A percentile compares a stretch with the other conserved stretches of the same genome.
phyloP scores from a whole-genome alignment of 92 coral and sea anemone genomes.

The Scolanthus callimorphus region DNA sequence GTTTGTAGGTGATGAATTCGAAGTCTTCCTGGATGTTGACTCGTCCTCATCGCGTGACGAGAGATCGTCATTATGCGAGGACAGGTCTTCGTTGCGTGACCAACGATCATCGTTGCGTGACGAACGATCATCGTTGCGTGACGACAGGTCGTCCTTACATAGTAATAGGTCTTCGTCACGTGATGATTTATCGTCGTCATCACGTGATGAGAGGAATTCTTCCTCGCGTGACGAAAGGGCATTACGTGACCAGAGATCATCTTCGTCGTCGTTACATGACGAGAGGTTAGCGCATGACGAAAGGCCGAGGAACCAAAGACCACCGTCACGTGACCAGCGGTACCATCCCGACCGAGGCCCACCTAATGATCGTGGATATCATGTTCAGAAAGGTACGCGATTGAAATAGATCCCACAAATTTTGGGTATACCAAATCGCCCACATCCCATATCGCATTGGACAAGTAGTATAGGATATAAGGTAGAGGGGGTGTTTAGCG shows the following conservation, averaged over 20 bases:
- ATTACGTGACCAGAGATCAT: background rate
- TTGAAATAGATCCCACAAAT: too few relatives aligned
- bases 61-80: background rate
- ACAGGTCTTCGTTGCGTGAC: background rate
- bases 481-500: too few relatives aligned
- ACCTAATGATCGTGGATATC: too few relatives aligned
- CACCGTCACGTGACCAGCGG: too few relatives aligned
- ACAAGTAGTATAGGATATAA: too few relatives aligned
- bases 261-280: background rate
- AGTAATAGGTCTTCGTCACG: background rate
- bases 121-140: slow-evolving; percentile 1
- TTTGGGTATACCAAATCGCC: too few relatives aligned
- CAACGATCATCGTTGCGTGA: background rate
- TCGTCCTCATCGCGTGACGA: slow-evolving; percentile 26
- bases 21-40: slow-evolving; percentile 23
- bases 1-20: slow-evolving; percentile 5
- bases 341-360: too few relatives aligned
- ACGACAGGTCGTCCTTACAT: background rate
- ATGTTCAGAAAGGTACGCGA: too few relatives aligned
- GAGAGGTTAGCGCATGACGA: background rate
- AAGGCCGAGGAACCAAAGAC: too few relatives aligned
- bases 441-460: too few relatives aligned
- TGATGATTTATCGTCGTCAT: background rate
- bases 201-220: background rate
- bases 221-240: background rate